These are phyloP conservation scores for Drosophila testacea DNA, from an alignment of 2,888 invertebrate species.

Conservation along the genomic window DNA sequence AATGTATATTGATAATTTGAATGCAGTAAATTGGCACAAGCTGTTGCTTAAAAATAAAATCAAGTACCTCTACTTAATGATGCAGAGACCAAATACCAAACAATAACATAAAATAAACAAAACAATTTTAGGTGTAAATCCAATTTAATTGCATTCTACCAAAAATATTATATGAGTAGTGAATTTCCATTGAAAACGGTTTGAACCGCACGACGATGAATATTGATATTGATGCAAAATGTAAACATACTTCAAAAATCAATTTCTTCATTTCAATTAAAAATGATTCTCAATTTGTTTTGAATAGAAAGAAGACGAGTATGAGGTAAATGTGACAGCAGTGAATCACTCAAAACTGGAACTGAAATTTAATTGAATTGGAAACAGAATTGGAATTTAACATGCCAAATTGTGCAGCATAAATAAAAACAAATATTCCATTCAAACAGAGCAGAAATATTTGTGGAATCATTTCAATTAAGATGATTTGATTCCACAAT, in stretches of 20 bases:
- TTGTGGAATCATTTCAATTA: conserved; percentile 15
- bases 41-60: conserved; percentile 27
- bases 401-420: conserved; percentile 3
- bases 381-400: conserved; percentile 3
- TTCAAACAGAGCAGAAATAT: conserved; percentile 5
- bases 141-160: conserved; percentile 59
- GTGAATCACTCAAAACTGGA: conserved; percentile 1
- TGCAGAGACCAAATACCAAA: conserved; percentile 22
- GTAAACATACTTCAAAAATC: conserved; percentile 36
- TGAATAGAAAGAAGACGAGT: neutral
- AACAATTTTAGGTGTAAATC: conserved; percentile 50
- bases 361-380: conserved; percentile 10
- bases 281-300: conserved; percentile 17
- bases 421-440: conserved; percentile 2
- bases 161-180: conserved; percentile 10
- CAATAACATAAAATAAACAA: conserved; percentile 10
- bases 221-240: conserved; percentile 24
- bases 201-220: neutral
- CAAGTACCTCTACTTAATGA: conserved; percentile 23
- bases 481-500: conserved; percentile 31
- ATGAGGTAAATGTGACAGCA: neutral
- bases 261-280: conserved; percentile 46
- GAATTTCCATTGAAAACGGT: conserved; percentile 10
- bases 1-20: conserved; percentile 42
- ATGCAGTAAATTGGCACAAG: conserved; percentile 25